Percentiles rank a stretch among this genome's conserved stretches.
Evolutionary conservation across 2,888 invertebrate genomes (phyloP).

Genomic region (Acrocera orbiculus): DNA sequence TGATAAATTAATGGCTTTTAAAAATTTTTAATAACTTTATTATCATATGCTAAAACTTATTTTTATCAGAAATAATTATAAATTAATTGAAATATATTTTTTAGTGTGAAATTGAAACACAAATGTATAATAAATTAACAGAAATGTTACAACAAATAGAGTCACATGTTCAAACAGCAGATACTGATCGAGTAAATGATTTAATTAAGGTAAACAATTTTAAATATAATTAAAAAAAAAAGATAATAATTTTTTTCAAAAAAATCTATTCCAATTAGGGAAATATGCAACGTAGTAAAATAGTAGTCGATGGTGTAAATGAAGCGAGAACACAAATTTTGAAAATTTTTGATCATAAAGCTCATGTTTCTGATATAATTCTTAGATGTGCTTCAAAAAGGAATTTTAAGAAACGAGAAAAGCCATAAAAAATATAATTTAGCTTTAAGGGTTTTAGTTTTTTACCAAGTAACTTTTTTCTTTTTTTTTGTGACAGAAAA

Average conservation of each 20-base stretch:
- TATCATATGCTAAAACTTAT: no score
- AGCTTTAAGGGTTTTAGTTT: not conserved
- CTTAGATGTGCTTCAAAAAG: constrained; percentile 81
- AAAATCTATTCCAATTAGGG: constrained; percentile 40
- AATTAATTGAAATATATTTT: constrained; percentile 7
- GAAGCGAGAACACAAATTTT: constrained; percentile 78
- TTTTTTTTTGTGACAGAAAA: no score
- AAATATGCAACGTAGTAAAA: constrained; percentile 84
- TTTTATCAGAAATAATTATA: not conserved
- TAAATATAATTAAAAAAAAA: no score
- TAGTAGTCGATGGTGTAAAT: constrained; percentile 77
- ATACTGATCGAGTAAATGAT: constrained; percentile 38
- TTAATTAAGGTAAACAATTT: constrained; percentile 38
- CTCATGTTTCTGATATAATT: constrained; percentile 74
- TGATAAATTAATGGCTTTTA: no score
- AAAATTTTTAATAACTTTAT: no score
- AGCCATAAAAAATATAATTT: constrained; percentile 23
- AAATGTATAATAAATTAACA: constrained; percentile 27
- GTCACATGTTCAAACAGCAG: constrained; percentile 32
- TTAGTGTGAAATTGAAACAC: constrained; percentile 37
- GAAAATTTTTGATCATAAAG: constrained; percentile 81
- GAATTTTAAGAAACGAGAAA: constrained; percentile 81
- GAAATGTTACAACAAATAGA: constrained; percentile 31
- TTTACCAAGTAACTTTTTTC: no score
- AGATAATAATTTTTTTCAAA: no score